Evolutionary conservation across 2,797 vertebrate species (phyloP).

Genomic region (Macroramphosus scolopax): DNA sequence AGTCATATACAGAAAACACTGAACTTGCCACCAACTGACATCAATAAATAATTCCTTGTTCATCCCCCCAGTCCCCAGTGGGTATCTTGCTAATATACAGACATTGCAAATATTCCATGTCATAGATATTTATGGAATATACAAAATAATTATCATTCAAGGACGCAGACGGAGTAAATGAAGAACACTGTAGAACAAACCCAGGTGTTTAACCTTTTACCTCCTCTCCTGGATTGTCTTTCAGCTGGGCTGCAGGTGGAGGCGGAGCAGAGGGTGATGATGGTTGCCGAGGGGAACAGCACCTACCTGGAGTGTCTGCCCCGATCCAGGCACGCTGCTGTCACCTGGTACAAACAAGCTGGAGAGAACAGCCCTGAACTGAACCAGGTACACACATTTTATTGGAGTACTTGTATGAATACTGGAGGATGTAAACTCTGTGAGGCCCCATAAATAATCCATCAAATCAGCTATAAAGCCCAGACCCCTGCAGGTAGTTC

Average conservation of each 20-base stretch:
- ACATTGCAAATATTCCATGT: no score
- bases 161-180: no score
- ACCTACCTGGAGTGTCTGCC: constrained; percentile 83
- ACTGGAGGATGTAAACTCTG: neutral
- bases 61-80: no score
- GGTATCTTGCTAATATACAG: no score
- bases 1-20: no score
- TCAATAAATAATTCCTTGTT: no score
- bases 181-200: neutral
- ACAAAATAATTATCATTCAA: no score
- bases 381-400: constrained; percentile 72
- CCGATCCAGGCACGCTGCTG: constrained; percentile 78
- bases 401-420: neutral
- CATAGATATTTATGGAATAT: no score
- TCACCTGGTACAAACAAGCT: constrained; percentile 81
- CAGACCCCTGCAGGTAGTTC: no score
- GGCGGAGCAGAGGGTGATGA: constrained; percentile 79
- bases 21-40: no score
- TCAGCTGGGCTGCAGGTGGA: constrained; percentile 80
- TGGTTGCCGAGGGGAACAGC: constrained; percentile 83
- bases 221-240: neutral
- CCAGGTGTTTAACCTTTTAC: neutral
- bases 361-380: constrained; percentile 80
- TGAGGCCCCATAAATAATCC: no score
- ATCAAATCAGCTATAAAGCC: no score